A percentile compares a stretch with the other conserved stretches of the same genome.
Conservation (phyloP, 2,888 invertebrate genomes). For the Oithona nana region DNA sequence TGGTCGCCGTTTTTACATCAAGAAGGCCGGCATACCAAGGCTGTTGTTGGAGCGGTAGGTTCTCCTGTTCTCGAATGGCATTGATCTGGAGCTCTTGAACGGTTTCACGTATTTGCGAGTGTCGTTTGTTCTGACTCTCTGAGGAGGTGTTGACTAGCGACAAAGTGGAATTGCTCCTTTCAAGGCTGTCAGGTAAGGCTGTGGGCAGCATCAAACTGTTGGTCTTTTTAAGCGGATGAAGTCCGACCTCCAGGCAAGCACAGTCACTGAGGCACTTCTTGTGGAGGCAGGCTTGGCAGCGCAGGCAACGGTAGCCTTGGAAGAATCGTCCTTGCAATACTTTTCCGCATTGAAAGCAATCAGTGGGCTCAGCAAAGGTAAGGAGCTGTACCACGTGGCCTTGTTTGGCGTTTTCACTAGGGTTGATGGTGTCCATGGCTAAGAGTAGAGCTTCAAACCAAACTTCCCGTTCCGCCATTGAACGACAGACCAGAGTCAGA, state of each 20-base stretch:
- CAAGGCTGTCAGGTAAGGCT: background rate
- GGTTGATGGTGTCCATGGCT: slow-evolving; percentile 7
- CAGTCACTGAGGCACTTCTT: slow-evolving; percentile 7
- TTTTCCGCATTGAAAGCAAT: slow-evolving; percentile 1
- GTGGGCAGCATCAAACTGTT: slow-evolving; percentile 12
- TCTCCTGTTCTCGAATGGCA: background rate
- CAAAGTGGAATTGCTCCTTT: slow-evolving; percentile 5
- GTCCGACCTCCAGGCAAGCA: slow-evolving; percentile 7
- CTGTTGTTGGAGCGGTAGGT: slow-evolving; percentile 7
- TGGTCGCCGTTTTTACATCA: background rate
- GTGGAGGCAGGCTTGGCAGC: slow-evolving; percentile 10
- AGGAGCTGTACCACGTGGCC: slow-evolving; percentile 8
- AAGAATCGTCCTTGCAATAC: slow-evolving; percentile 6
- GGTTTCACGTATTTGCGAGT: background rate
- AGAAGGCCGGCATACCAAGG: slow-evolving; percentile 15
- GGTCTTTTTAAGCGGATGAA: background rate
- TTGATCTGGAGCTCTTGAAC: background rate
- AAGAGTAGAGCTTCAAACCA: background rate
- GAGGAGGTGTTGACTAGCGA: background rate
- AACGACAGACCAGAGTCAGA: background rate
- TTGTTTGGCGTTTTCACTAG: slow-evolving; percentile 1
- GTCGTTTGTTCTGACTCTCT: background rate
- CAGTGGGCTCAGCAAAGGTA: slow-evolving; percentile 1
- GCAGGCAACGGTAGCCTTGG: slow-evolving; percentile 12
- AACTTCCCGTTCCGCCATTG: slow-evolving; percentile 4